Evolutionary conservation across 2,888 invertebrate species (phyloP), one percentile per base, ranked within the genome.

Genomic region (Emmelina monodactyla): DNA sequence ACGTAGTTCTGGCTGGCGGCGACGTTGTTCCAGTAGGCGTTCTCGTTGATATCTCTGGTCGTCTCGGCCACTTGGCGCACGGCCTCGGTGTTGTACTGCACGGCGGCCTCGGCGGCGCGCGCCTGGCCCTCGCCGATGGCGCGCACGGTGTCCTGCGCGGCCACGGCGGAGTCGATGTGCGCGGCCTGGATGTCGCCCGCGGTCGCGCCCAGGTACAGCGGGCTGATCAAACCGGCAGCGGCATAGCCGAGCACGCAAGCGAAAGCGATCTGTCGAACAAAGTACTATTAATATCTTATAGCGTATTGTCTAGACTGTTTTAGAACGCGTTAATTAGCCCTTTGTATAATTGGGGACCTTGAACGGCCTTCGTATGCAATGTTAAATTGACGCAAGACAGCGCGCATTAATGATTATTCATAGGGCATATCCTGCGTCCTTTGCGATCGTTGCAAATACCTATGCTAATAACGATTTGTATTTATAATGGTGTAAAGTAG

Each of bases 241-340:
- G 78, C 73, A 59, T 71, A 79, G 72, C 76, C 78, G 66, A 78
- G 58, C 56, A 78, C 49, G 69, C 78, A 78, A 53, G 64, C 60
- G 62, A 78, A 71, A 60, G 65, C 70, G 55, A 78, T 61, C 78
- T 78, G 64, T 1, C n/a, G 33, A 39, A 16, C 12, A 41, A 37
- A 16, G n/a, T n/a, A n/a, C n/a, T n/a, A n/a, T n/a, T n/a, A n/a
- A n/a, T n/a, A n/a, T n/a, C n/a, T n/a, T 38, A 34, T n/a, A n/a
- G n/a, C n/a, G n/a, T n/a, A n/a, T n/a, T n/a, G n/a, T n/a, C n/a
- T n/a, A n/a, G n/a, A n/a, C n/a, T n/a, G n/a, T n/a, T n/a, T n/a
- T n/a, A n/a, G n/a, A n/a, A n/a, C n/a, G n/a, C n/a, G n/a, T n/a
- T n/a, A n/a, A n/a, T n/a, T n/a, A n/a, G n/a, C n/a, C n/a, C n/a